Conservation (phyloP, 2,797 vertebrate species). For the Schizopygopsis malacanthus region DNA sequence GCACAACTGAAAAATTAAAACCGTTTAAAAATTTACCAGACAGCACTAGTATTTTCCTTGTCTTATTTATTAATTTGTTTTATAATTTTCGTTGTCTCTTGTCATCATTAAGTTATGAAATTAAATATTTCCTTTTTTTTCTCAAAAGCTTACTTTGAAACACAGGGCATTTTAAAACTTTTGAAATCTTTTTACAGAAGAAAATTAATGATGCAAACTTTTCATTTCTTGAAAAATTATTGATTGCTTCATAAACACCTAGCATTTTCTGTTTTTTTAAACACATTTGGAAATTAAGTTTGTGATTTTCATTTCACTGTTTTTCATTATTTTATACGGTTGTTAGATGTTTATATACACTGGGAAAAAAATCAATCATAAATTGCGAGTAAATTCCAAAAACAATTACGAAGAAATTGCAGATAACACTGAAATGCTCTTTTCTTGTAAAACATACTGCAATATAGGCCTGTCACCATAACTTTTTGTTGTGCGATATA, state of each 20-base stretch:
- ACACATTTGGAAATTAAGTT: not conserved
- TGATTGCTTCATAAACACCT: not conserved
- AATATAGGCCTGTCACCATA: not conserved
- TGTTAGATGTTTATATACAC: not conserved
- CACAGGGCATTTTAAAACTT: not conserved
- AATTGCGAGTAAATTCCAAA: too few relatives aligned
- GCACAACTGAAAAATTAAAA: not conserved
- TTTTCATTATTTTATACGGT: not conserved
- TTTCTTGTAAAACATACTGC: not conserved
- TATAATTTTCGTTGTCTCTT: not conserved
- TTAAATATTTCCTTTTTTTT: not conserved
- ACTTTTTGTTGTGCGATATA: too few relatives aligned
- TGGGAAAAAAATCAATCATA: too few relatives aligned
- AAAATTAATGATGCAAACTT: not conserved
- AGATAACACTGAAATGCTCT: not conserved
- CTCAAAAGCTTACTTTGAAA: not conserved
- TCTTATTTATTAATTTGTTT: not conserved
- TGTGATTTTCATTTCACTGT: too few relatives aligned
- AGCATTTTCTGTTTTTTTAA: not conserved
- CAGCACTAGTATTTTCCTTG: not conserved
- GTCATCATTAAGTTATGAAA: not conserved
- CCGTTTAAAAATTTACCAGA: not conserved
- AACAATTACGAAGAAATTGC: too few relatives aligned
- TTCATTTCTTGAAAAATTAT: too few relatives aligned
- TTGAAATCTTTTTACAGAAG: not conserved